Conservation (phyloP, 2,888 invertebrate genomes). For the Caradrina clavipalpis region DNA sequence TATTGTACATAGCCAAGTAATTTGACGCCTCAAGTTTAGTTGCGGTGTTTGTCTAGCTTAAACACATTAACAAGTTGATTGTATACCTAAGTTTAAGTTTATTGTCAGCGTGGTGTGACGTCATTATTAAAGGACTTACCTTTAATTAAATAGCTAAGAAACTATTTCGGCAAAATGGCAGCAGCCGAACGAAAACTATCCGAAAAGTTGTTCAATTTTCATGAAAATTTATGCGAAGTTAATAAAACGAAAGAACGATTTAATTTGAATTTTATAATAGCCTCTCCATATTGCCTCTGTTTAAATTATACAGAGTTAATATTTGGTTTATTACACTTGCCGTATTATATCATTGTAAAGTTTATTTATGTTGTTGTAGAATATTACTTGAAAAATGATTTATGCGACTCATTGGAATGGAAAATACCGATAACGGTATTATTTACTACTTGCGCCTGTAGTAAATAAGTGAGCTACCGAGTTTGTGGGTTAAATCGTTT, state of each 20-base stretch:
- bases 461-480: conserved; percentile 8
- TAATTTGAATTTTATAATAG: conserved; percentile 50
- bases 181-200: conserved; percentile 71
- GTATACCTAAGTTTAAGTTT: conserved; percentile 62
- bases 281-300: conserved; percentile 17
- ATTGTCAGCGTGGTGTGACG: conserved; percentile 55
- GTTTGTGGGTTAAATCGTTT: conserved; percentile 2
- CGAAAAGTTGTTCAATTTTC: conserved; percentile 74
- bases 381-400: conserved; percentile 13
- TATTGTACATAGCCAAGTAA: conserved; percentile 50
- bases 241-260: conserved; percentile 64
- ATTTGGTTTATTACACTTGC: conserved; percentile 27
- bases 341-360: conserved; percentile 14
- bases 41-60: conserved; percentile 55
- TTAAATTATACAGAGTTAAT: conserved; percentile 28
- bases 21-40: conserved; percentile 51
- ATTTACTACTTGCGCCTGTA: conserved; percentile 15
- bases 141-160: conserved; percentile 76
- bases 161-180: conserved; percentile 77
- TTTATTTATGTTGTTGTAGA: conserved; percentile 2
- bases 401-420: conserved; percentile 11
- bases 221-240: conserved; percentile 77
- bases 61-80: conserved; percentile 65
- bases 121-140: conserved; percentile 68
- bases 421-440: conserved; percentile 20